Base-by-base conservation (phyloP, 2,113 vertebrate species). In the Hymenochirus boettgeri region DNA sequence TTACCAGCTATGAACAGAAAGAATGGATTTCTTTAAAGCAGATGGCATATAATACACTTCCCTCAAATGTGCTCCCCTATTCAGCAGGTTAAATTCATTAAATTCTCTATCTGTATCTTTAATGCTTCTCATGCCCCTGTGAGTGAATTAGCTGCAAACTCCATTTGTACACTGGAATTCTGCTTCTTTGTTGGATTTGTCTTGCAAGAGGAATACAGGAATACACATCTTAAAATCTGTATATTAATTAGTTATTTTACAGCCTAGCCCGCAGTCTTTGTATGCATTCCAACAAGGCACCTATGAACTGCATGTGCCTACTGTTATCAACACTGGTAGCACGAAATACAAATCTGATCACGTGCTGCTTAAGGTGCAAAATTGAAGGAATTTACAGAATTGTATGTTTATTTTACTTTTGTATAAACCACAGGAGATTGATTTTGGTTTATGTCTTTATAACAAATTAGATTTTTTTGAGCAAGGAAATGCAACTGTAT, bases 71-170 rank as follows among this genome's bases (percentile, higher is more conserved):
- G 77, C 71, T 80, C 70, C 66, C 57, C 71, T 74, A 80, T 85
- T 78, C 75, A 72, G 79, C 78, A 84, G 81, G 85, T 85, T 86
- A 83, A 86, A 77, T 85, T 87, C 79, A 83, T 90, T 87, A 88
- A 81, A 80, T 69, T 73, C 72, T 74, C 75, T 64, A 71, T 77
- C 77, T 74, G 71, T 69, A 1, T 57, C 83, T 86, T 85, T 82
- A 80, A 85, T 84, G 79, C 83, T 82, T 79, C 57, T 39, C 76
- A 62, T 70, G 67, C 25, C 60, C 62, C 76, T 60, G 63, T 73
- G 58, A 73, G 73, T 79, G 72, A 81, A 79, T 83, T 80, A 85
- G 74, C 72, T 75, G 77, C 82, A 80, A 84, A 78, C 76, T 61
- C 66, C 72, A 62, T 74, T 66, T 71, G 51, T 69, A 12, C 56